Evolutionary conservation across 1,140 invertebrate genomes (phyloP).

Genomic region (Drosophila kikkawai): DNA sequence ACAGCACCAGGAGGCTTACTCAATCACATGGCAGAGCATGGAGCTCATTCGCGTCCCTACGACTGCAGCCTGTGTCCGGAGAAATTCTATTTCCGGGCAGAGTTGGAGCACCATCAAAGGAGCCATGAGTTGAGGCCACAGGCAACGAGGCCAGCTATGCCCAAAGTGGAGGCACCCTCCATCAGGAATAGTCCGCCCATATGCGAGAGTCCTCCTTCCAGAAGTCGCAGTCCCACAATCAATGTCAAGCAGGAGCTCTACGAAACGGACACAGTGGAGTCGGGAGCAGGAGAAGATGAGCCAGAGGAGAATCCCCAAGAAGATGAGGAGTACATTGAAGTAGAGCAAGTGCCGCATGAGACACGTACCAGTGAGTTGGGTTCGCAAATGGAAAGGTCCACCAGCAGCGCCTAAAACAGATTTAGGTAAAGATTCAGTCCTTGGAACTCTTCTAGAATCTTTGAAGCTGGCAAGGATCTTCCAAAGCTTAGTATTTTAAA

Average conservation of each 20-base stretch:
- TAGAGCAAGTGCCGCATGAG: conserved; percentile 77
- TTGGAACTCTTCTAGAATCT: background rate
- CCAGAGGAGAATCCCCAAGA: conserved; percentile 44
- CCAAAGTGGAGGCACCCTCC: conserved; percentile 42
- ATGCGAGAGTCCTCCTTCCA: conserved; percentile 32
- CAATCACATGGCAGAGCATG: conserved; percentile 93
- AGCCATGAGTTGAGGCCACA: conserved; percentile 61
- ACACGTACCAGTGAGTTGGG: conserved; percentile 47
- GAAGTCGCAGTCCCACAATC: conserved; percentile 35
- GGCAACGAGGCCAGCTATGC: background rate
- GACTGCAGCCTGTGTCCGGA: conserved; percentile 93
- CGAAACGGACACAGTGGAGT: conserved; percentile 50
- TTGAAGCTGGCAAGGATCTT: background rate
- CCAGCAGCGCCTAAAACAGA: conserved; percentile 57
- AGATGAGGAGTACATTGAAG: conserved; percentile 84
- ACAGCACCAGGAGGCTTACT: conserved; percentile 92
- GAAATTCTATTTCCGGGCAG: conserved; percentile 96
- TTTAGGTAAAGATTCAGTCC: background rate
- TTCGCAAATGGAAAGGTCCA: conserved; percentile 57
- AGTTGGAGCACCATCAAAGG: conserved; percentile 93
- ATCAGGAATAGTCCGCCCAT: conserved; percentile 22
- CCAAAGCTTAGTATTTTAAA: conserved; percentile 17
- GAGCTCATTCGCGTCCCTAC: conserved; percentile 91
- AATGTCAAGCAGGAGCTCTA: conserved; percentile 71
- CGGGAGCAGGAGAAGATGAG: conserved; percentile 15